Percentiles rank a stretch among this genome's conserved stretches.
phyloP scores from a whole-genome alignment of 2,113 vertebrate genomes.

The Ondatra zibethicus region DNA sequence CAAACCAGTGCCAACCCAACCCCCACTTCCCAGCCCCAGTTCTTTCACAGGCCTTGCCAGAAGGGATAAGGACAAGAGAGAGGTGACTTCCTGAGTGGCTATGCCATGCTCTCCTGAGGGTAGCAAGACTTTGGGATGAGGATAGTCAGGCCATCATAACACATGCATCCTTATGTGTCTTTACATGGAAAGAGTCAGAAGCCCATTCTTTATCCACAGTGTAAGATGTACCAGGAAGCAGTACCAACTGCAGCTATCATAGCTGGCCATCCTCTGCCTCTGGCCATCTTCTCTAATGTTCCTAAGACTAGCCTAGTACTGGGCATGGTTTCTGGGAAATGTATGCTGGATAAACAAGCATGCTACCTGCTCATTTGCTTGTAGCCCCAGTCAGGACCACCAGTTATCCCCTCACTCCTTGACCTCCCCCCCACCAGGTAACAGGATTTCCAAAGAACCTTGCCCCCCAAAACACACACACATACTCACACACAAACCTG shows the following conservation, averaged over 20 bases:
- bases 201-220: neutral
- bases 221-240: rapidly evolving
- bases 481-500: neutral
- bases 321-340: conserved; percentile 53
- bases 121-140: neutral
- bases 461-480: neutral
- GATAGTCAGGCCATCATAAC: rapidly evolving
- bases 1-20: neutral
- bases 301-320: conserved; percentile 30
- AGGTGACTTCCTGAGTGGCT: rapidly evolving
- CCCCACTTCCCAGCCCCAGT: neutral
- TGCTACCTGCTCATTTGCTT: neutral
- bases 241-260: rapidly evolving
- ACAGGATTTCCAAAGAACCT: neutral
- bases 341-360: neutral
- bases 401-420: neutral
- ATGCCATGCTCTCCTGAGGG: neutral
- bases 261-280: neutral
- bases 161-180: too few species aligned
- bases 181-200: neutral
- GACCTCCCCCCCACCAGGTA: too few species aligned
- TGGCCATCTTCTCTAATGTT: neutral
- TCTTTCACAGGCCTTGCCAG: neutral
- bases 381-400: neutral
- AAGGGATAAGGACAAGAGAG: neutral